A percentile compares a stretch with the other conserved stretches of the same genome.
Evolutionary conservation across 2,888 invertebrate species (phyloP).

Genomic region (Apotomis turbidana): DNA sequence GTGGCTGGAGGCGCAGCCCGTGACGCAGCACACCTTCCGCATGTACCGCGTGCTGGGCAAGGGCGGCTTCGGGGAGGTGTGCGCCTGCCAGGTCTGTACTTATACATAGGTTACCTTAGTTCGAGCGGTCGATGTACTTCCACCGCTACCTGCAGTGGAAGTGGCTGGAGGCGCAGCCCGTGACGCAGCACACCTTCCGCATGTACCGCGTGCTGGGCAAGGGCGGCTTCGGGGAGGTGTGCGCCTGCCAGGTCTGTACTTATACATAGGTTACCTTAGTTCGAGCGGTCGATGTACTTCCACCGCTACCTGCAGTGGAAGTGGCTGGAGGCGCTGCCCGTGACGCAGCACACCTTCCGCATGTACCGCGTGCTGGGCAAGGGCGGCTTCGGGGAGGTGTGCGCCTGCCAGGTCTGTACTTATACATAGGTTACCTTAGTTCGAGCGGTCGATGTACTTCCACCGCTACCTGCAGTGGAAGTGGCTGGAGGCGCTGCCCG

Average conservation of each 20-base stretch:
- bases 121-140: slow-evolving; percentile 98
- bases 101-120: slow-evolving; percentile 83
- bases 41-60: slow-evolving; percentile 99
- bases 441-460: slow-evolving; percentile 98
- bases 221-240: slow-evolving; percentile 99
- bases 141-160: slow-evolving; percentile 99
- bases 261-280: slow-evolving; percentile 83
- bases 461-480: slow-evolving; percentile 99
- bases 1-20: slow-evolving; percentile 97
- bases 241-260: slow-evolving; percentile 93
- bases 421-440: slow-evolving; percentile 83
- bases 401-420: slow-evolving; percentile 93
- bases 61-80: slow-evolving; percentile 99
- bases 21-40: slow-evolving; percentile 99
- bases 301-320: slow-evolving; percentile 99
- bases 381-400: slow-evolving; percentile 99
- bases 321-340: slow-evolving; percentile 97
- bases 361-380: slow-evolving; percentile 99
- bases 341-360: slow-evolving; percentile 99
- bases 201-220: slow-evolving; percentile 99
- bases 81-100: slow-evolving; percentile 93
- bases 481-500: slow-evolving; percentile 97
- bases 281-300: slow-evolving; percentile 98
- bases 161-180: slow-evolving; percentile 97
- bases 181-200: slow-evolving; percentile 99